Evolutionary conservation across 2,888 invertebrate species (phyloP), one percentile per base, ranked within the genome.

Genomic region (Ennomos quercinarius): DNA sequence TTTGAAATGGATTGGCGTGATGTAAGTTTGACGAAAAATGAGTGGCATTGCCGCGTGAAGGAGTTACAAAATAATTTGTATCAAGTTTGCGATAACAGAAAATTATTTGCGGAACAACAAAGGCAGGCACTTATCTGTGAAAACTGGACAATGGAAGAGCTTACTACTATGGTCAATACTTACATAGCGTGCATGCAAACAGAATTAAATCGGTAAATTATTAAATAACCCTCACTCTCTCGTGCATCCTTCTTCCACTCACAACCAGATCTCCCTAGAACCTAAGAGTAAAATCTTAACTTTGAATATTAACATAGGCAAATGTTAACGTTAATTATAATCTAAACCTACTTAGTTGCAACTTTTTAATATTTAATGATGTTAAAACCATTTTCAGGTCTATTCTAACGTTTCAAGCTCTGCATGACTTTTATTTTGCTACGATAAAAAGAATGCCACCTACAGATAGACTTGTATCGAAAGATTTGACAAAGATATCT

Each of bases 201-300:
- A n/a, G 95, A 95, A 83, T 49, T 94, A 10, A 95, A 95, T 72
- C 87, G 95, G 90, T 84, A 81, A 84, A 13, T 83, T n/a, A n/a
- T n/a, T 27, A 27, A 27, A 27, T 27, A 27, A 6, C 27, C 5
- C 27, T 27, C 27, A 17, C 17, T 17, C 17, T 17, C 4, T 4
- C 1, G 1, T 17, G 17, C 17, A 17, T 17, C 17, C 17, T 4
- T 1, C 17, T 4, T 27, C 27, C 27, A 27, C 27, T 27, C 27
- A 27, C 6, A 27, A 27, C 27, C 6, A 27, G 27, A 27, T 4
- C 27, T 27, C 27, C 6, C 27, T 27, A 27, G 27, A 27, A 6
- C 27, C 27, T 27, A 27, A 27, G 27, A 27, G 27, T 2, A 27
- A 27, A 27, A 27, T 27, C 27, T 27, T 27, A 27, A 27, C 5